A percentile compares a stretch with the other conserved stretches of the same genome.
phyloP scores from a whole-genome alignment of 2,797 vertebrate genomes.

The Darevskia nairensis region DNA sequence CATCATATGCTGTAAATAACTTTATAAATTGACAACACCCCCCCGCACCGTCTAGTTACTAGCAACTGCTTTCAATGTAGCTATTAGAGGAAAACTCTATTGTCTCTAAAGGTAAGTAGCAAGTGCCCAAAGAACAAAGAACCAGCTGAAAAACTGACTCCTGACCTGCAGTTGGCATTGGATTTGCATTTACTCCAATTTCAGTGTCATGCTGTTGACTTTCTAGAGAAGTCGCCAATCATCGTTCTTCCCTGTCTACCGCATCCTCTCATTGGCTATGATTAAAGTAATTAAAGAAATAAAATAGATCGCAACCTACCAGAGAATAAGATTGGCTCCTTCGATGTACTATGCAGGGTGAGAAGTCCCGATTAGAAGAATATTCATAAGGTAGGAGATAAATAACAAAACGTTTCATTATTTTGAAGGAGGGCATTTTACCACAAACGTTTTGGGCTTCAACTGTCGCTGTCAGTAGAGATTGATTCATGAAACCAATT shows the following conservation, averaged over 20 bases:
- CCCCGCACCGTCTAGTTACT: neutral
- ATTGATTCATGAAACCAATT: slow-evolving; percentile 53
- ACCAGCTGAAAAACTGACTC: neutral
- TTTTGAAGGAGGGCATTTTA: slow-evolving; percentile 40
- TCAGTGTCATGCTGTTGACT: slow-evolving; percentile 62
- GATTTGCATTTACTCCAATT: slow-evolving; percentile 72
- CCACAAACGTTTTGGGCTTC: neutral
- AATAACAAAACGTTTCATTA: slow-evolving; percentile 49
- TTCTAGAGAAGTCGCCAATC: slow-evolving; percentile 63
- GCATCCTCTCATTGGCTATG: slow-evolving; percentile 73
- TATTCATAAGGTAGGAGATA: slow-evolving; percentile 76
- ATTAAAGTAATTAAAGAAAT: slow-evolving; percentile 56
- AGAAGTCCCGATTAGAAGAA: slow-evolving; percentile 60
- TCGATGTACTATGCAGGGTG: slow-evolving; percentile 59
- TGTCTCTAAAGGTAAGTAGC: neutral
- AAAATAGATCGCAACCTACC: slow-evolving; percentile 63
- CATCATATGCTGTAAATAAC: neutral
- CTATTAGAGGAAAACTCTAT: slow-evolving; percentile 30
- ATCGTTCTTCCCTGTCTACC: neutral
- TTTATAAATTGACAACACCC: neutral
- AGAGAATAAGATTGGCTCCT: slow-evolving; percentile 61
- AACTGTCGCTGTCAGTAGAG: neutral
- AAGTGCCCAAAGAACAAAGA: neutral
- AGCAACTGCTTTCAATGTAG: neutral
- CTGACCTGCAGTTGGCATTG: slow-evolving; percentile 40